Evolutionary conservation across 1,140 invertebrate species (phyloP).

Genomic region (Ylistrum balloti): DNA sequence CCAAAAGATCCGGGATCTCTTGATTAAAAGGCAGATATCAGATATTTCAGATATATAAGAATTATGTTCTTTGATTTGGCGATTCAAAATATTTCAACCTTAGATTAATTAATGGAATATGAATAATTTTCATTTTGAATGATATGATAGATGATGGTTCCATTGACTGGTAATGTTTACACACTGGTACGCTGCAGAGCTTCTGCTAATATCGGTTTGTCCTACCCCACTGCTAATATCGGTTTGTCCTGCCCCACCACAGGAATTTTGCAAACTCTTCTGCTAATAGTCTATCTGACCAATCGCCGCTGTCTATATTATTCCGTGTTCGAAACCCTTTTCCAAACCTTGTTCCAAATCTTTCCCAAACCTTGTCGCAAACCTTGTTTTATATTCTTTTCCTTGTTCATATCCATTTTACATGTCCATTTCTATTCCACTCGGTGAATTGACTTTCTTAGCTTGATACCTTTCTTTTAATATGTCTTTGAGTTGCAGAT

Average conservation of each 20-base stretch:
- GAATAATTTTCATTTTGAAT: neutral
- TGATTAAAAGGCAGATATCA: too few relatives aligned
- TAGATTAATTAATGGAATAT: neutral
- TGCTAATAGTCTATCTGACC: neutral
- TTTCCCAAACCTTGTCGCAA: too few relatives aligned
- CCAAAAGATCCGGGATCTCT: too few relatives aligned
- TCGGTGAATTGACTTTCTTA: too few relatives aligned
- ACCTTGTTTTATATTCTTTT: too few relatives aligned
- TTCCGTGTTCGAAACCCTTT: neutral
- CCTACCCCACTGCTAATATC: neutral
- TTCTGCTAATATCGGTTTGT: neutral
- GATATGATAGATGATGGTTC: neutral
- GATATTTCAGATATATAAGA: too few relatives aligned
- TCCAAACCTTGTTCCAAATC: neutral
- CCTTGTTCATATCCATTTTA: too few relatives aligned
- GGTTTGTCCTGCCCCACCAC: neutral
- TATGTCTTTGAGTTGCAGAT: too few relatives aligned
- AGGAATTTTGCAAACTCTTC: neutral
- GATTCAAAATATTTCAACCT: too few relatives aligned
- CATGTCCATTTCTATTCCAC: too few relatives aligned
- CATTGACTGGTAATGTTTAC: neutral
- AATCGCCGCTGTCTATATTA: neutral
- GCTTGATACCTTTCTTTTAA: too few relatives aligned
- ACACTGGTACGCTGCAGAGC: conserved; percentile 11
- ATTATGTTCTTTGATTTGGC: too few relatives aligned